These are phyloP conservation scores for Synanthedon myopaeformis DNA, from an alignment of 2,888 invertebrate genomes.

Conservation along the genomic window DNA sequence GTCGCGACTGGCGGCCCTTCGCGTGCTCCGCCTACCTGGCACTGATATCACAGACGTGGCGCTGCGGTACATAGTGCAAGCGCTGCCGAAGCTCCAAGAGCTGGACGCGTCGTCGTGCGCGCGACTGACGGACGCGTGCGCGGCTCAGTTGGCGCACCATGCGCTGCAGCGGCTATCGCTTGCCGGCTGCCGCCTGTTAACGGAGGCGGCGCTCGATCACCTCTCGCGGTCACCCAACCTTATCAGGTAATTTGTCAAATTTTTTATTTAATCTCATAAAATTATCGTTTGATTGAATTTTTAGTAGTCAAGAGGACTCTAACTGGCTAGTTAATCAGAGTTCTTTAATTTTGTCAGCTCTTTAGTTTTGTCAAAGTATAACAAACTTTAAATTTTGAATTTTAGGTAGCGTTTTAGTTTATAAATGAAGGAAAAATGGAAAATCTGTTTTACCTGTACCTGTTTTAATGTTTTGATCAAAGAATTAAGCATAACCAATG, in stretches of 20 bases:
- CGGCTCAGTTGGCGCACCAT: conserved; percentile 86
- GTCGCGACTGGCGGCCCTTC: conserved; percentile 76
- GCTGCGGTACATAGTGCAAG: conserved; percentile 70
- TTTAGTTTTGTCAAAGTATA: too few relatives aligned
- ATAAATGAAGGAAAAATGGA: too few relatives aligned
- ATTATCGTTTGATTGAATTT: too few relatives aligned
- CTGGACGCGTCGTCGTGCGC: conserved; percentile 89
- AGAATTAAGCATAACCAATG: too few relatives aligned
- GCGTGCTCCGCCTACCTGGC: conserved; percentile 82
- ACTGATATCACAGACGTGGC: conserved; percentile 93
- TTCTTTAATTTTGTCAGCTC: too few relatives aligned
- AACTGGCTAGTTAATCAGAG: too few relatives aligned
- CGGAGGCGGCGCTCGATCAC: conserved; percentile 86
- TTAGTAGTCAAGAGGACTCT: too few relatives aligned
- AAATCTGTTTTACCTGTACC: not conserved
- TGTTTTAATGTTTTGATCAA: not conserved
- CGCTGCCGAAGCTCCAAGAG: conserved; percentile 78
- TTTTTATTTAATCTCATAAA: too few relatives aligned
- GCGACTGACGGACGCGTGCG: conserved; percentile 89
- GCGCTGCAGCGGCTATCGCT: conserved; percentile 81
- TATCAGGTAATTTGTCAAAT: conserved; percentile 36
- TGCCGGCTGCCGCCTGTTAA: conserved; percentile 84
- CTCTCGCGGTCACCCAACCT: conserved; percentile 81
- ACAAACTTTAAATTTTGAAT: too few relatives aligned
- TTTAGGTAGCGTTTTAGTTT: too few relatives aligned